These are phyloP conservation scores for Oncorhynchus kisutch DNA, from an alignment of 2,113 vertebrate genomes.

Conservation along the genomic window DNA sequence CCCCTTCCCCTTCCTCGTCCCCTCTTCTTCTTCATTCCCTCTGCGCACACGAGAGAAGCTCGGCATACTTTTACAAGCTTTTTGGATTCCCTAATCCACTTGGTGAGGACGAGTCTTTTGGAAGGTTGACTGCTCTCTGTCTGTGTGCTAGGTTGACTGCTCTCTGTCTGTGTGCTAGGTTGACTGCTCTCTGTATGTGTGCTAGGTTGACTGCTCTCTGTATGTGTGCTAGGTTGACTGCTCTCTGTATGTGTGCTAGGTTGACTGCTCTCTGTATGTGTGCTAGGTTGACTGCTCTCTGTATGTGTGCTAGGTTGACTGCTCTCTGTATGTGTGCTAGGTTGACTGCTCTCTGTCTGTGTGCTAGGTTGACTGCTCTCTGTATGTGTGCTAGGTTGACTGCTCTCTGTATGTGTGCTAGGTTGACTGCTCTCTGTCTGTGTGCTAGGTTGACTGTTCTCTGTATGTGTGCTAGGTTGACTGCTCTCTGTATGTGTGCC, in stretches of 20 bases:
- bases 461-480: too few relatives aligned
- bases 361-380: conserved; percentile 4
- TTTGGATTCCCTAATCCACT: conserved; percentile 31
- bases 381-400: background rate
- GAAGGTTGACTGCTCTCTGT: conserved; percentile 5
- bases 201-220: too few relatives aligned
- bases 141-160: too few relatives aligned
- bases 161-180: too few relatives aligned
- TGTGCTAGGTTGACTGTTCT: conserved; percentile 2
- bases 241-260: background rate
- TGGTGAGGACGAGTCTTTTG: conserved; percentile 18
- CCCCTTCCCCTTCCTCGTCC: background rate
- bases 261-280: too few relatives aligned
- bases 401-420: background rate
- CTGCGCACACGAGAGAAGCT: background rate
- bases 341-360: too few relatives aligned
- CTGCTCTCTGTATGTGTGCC: too few relatives aligned
- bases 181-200: too few relatives aligned
- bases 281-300: too few relatives aligned
- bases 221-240: too few relatives aligned
- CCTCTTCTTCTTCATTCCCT: background rate
- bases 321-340: background rate
- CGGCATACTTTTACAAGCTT: background rate
- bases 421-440: too few relatives aligned
- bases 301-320: too few relatives aligned